Conservation (phyloP, 37 sponge, comb jelly and placozoan species). For the Bolinopsis microptera region DNA sequence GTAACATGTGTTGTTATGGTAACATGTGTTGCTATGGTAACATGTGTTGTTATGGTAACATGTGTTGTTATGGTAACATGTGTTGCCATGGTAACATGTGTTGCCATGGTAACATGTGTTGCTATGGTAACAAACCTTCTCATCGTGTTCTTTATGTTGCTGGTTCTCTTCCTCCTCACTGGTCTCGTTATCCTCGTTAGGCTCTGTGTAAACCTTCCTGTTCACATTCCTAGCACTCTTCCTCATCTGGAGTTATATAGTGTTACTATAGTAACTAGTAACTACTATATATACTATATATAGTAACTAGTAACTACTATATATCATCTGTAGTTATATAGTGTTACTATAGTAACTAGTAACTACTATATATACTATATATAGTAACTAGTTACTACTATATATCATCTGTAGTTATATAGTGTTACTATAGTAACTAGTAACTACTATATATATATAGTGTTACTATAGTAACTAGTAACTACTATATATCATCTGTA, state of each 20-base stretch:
- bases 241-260: not conserved
- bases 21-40: too few species aligned
- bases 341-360: not conserved
- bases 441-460: not conserved
- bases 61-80: too few species aligned
- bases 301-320: not conserved
- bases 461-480: not conserved
- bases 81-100: not conserved
- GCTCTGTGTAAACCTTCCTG: slow-evolving; percentile 51
- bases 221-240: slow-evolving; percentile 28
- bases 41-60: too few species aligned
- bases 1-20: too few species aligned
- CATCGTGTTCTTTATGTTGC: slow-evolving; percentile 35
- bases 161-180: slow-evolving; percentile 27
- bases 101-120: not conserved
- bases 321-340: not conserved
- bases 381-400: not conserved
- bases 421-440: not conserved
- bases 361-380: not conserved
- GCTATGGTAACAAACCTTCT: not conserved
- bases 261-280: not conserved
- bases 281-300: not conserved
- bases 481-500: not conserved
- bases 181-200: slow-evolving; percentile 1
- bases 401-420: too few species aligned